Evolutionary conservation across 2,888 invertebrate species (phyloP).

Genomic region (Salpingus planirostris): DNA sequence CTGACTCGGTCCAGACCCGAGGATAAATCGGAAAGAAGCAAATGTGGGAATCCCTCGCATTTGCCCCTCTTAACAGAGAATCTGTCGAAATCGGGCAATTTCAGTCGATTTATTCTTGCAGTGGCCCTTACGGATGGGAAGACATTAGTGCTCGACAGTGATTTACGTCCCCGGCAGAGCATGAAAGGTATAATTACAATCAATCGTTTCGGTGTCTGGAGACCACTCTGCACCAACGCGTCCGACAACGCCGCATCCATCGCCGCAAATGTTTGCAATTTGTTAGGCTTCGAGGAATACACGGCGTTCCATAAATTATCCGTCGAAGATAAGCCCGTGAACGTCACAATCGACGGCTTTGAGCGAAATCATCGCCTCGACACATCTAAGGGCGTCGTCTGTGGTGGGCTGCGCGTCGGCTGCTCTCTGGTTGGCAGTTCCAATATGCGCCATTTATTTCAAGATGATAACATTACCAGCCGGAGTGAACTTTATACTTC

Average conservation of each 20-base stretch:
- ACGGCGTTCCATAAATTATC: slow-evolving; percentile 24
- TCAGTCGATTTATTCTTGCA: slow-evolving; percentile 35
- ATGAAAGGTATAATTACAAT: slow-evolving; percentile 55
- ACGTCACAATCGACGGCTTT: slow-evolving; percentile 13
- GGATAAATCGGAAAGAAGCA: too few relatives aligned
- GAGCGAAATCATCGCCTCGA: too few relatives aligned
- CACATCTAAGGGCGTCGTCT: too few relatives aligned
- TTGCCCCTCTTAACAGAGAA: too few relatives aligned
- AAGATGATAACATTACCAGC: slow-evolving; percentile 24
- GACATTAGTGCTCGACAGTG: slow-evolving; percentile 50
- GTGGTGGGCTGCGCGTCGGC: slow-evolving; percentile 47
- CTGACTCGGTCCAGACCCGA: too few relatives aligned
- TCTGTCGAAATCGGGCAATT: not conserved
- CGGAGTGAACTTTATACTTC: slow-evolving; percentile 41
- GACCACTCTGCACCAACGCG: slow-evolving; percentile 50
- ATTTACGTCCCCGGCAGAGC: slow-evolving; percentile 51
- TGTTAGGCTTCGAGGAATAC: slow-evolving; percentile 55
- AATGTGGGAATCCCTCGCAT: too few relatives aligned
- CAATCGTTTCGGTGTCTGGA: slow-evolving; percentile 56
- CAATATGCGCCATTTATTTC: too few relatives aligned
- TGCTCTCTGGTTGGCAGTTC: too few relatives aligned
- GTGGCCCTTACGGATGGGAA: slow-evolving; percentile 61
- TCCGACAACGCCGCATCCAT: slow-evolving; percentile 43
- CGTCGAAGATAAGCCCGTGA: slow-evolving; percentile 17
- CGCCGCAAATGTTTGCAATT: slow-evolving; percentile 53